These are phyloP conservation scores for Octopus sinensis DNA, from an alignment of 1,140 invertebrate species.

Conservation along the genomic window DNA sequence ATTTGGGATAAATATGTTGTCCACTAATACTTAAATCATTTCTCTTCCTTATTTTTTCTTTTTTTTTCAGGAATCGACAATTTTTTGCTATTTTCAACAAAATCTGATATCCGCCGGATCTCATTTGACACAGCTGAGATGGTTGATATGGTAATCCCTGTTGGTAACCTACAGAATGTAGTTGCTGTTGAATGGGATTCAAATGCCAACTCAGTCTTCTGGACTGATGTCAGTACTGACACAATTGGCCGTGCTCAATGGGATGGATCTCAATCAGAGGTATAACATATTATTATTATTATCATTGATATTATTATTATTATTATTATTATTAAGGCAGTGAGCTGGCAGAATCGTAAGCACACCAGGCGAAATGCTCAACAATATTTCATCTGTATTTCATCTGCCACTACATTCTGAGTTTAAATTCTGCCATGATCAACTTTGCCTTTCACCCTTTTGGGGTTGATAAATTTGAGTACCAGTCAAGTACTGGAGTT, in stretches of 20 bases:
- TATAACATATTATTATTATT: conserved; percentile 53
- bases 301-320: neutral
- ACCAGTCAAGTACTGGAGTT: too few species aligned
- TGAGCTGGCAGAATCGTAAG: too few species aligned
- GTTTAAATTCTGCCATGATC: too few species aligned
- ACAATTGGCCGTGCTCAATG: conserved; percentile 73
- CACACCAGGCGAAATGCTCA: too few species aligned
- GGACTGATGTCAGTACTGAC: conserved; percentile 81
- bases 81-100: conserved; percentile 75
- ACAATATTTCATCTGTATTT: too few species aligned
- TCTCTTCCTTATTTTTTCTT: conserved; percentile 14
- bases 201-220: conserved; percentile 76
- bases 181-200: conserved; percentile 85
- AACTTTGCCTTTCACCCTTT: too few species aligned
- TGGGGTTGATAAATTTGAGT: too few species aligned
- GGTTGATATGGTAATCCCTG: conserved; percentile 64
- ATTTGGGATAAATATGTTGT: too few species aligned
- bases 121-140: conserved; percentile 65
- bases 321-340: conserved; percentile 46
- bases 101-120: conserved; percentile 71
- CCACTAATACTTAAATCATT: neutral
- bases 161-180: conserved; percentile 61
- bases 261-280: conserved; percentile 70
- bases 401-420: too few species aligned
- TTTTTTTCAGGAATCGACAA: conserved; percentile 65